These are phyloP conservation scores for Camptogramma bilineatum DNA, from an alignment of 2,888 invertebrate genomes.

Conservation along the genomic window DNA sequence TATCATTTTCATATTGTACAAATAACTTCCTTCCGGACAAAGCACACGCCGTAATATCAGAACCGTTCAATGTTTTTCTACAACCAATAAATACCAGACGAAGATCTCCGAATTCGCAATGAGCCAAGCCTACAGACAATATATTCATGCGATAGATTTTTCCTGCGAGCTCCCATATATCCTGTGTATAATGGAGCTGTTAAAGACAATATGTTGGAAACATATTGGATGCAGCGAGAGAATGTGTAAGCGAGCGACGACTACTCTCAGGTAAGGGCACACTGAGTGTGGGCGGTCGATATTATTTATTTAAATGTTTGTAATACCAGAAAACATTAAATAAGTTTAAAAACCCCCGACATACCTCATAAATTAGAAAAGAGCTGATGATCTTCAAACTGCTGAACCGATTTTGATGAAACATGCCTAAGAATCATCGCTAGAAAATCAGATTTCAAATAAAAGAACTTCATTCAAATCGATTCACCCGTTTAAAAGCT, in stretches of 20 bases:
- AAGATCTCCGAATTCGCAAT: slow-evolving; percentile 31
- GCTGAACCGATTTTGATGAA: no score
- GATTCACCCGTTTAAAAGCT: no score
- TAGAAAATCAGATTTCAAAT: no score
- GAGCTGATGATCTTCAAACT: no score
- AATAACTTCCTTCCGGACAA: no score
- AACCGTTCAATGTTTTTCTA: slow-evolving; percentile 10
- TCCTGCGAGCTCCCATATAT: slow-evolving; percentile 62
- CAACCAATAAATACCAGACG: slow-evolving; percentile 27
- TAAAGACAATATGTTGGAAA: slow-evolving; percentile 84
- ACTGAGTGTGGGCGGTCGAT: slow-evolving; percentile 42
- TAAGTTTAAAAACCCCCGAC: no score
- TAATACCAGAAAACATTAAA: no score
- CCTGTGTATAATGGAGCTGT: slow-evolving; percentile 82
- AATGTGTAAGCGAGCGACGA: slow-evolving; percentile 81
- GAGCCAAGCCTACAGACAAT: slow-evolving; percentile 55
- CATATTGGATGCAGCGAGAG: slow-evolving; percentile 84
- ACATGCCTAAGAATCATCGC: no score
- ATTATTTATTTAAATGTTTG: background rate
- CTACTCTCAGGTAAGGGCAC: slow-evolving; percentile 45
- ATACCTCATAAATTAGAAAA: no score
- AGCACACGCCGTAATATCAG: no score
- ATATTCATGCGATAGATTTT: slow-evolving; percentile 70
- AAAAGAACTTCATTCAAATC: no score
- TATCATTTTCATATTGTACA: no score